Base-by-base conservation (phyloP, 2,113 vertebrate species). In the Lethenteron reissneri region DNA sequence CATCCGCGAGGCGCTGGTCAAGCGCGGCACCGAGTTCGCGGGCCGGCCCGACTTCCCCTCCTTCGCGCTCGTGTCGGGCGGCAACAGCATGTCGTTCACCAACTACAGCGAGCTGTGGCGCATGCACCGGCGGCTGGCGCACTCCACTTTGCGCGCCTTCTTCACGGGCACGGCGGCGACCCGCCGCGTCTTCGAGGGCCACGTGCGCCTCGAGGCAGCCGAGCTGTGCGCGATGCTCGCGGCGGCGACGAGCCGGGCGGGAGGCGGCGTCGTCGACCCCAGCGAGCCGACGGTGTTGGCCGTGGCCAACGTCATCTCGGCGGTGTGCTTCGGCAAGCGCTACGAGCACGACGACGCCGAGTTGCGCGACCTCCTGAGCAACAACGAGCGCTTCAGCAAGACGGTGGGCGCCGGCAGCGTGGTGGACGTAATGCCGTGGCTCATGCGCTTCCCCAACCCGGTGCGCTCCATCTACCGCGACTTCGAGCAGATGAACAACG, bases 361-460 rank as follows among this genome's bases (percentile, higher is more conserved):
- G 82, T 97, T 97, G 74, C 80, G 69, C 73, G 80, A 84, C 73
- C 76, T 97, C 68, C 85, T 97, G 74, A 85, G 88, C 17, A 83
- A 87, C 71, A 97, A 95, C 75, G 83, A 92, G 72, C 81, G 90
- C 76, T 97, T 99, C 80, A 83, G 88, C 9, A 77, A 81, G 76
- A 88, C 90, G 0, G 91, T 96, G 75, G 88, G 88, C 0, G 91
- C 94, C 1, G 92, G 94, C 57, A 96, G 94, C 81, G 79, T 97
- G 4, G 85, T 97, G 73, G 92, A 99, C 71, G 83, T 86, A 70
- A 85, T 99, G 83, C 94, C 94, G 74, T 99, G 92, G 90, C 84
- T 99, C n/a, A 87, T 82, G 76, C 82, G 80, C 75, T 95, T 97
- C 78, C 94, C 92, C 58, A 99, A 92, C 78, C 89, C 91, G 1